Base-by-base conservation (phyloP, 1,140 invertebrate genomes). In the Dendroctonus ponderosae region DNA sequence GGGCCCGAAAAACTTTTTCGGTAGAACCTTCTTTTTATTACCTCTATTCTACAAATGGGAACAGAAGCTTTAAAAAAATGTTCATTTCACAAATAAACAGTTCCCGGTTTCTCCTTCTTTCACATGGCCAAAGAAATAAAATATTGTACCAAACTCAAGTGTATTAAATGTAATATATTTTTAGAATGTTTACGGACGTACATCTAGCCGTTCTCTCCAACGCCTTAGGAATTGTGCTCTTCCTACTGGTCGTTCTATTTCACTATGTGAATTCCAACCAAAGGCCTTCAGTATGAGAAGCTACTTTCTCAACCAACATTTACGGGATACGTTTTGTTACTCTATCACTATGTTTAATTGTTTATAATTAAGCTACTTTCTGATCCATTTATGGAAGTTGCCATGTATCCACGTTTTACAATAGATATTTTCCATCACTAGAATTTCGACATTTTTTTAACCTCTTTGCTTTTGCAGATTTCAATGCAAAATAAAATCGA, bases 181-280 rank as follows among this genome's bases (percentile, higher is more conserved):
- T 39, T 26, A 84, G 84, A 81, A 99, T 98, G 96, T 96, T 99
- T 67, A 96, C 93, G 7, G 96, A 99, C 75, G 88, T 98, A 8
- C 96, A 99, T 79, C 81, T 99, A 67, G 94, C 95, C 0, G 87
- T 98, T 54, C 97, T 98, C 81, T 94, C 94, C 70, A 99, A 99
- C 80, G 88, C 97, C 67, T 81, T 98, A 57, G 96, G 97, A 69
- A 93, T 98, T 0, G 89, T 90, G 0, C 81, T 98, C 11, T 98
- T 99, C 79, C 85, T 98, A 26, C 79, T 98, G 58, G 96, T 98
- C 0, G 94, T 99, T 41, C 81, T 98, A 0, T 99, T 97, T 75
- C 97, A 99, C 75, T 98, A 98, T 78, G 94, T 98, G n/a, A 89
- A 91, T 74, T 93, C 93, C 0, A 97, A 53, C 42, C 65, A 60